Conservation (phyloP, 2,888 invertebrate species). For the Drosophila acutilabella region DNA sequence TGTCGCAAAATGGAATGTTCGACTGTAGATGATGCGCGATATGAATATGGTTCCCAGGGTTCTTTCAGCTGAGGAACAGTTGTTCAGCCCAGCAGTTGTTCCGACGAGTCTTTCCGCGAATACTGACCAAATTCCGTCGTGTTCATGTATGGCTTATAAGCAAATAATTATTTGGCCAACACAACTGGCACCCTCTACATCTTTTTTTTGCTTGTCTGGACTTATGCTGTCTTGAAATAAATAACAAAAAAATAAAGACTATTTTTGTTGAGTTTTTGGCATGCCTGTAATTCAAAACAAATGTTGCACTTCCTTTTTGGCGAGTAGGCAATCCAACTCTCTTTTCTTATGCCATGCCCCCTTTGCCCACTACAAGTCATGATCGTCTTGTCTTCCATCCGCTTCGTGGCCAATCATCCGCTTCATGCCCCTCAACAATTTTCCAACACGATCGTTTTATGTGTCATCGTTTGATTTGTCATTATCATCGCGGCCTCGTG, state of each 20-base stretch:
- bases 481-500: constrained; percentile 74
- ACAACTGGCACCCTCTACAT: constrained; percentile 48
- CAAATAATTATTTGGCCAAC: constrained; percentile 72
- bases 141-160: constrained; percentile 62
- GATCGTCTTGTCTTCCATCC: constrained; percentile 44
- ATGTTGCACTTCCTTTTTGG: constrained; percentile 73
- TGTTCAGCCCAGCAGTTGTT: constrained; percentile 30
- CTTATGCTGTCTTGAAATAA: constrained; percentile 38
- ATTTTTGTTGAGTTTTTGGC: constrained; percentile 44
- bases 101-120: constrained; percentile 37
- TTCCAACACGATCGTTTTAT: constrained; percentile 80
- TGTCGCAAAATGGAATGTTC: constrained; percentile 79
- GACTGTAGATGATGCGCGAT: constrained; percentile 78
- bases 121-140: constrained; percentile 47
- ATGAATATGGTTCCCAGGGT: constrained; percentile 83
- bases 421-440: constrained; percentile 62
- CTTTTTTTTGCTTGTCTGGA: neutral
- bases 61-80: constrained; percentile 26
- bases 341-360: neutral
- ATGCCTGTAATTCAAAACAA: constrained; percentile 68
- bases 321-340: constrained; percentile 11
- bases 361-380: constrained; percentile 15
- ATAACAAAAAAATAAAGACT: constrained; percentile 1
- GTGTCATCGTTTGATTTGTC: constrained; percentile 83
- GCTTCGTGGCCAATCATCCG: constrained; percentile 71